Evolutionary conservation across 1,140 invertebrate species (phyloP).

Genomic region (Berghia stephanieae): DNA sequence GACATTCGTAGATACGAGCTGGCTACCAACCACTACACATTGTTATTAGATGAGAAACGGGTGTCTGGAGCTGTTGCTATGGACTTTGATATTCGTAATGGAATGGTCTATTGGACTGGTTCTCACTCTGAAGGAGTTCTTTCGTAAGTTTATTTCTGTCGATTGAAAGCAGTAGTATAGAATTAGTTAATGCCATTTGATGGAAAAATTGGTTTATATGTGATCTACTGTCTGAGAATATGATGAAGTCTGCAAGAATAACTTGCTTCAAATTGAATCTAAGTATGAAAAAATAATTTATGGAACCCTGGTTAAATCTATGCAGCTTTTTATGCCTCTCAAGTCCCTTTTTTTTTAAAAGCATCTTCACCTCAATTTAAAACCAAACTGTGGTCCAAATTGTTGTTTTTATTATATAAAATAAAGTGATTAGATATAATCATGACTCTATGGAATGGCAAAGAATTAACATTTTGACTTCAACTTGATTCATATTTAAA

Average conservation of each 20-base stretch:
- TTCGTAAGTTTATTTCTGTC: conserved; percentile 66
- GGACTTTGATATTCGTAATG: conserved; percentile 78
- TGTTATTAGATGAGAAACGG: conserved; percentile 47
- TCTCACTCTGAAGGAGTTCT: conserved; percentile 88
- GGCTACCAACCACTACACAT: conserved; percentile 34
- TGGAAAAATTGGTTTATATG: neutral
- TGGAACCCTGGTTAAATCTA: too few species aligned
- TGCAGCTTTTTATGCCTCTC: too few species aligned
- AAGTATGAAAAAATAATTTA: neutral
- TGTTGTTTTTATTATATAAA: too few species aligned
- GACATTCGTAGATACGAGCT: conserved; percentile 55
- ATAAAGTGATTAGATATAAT: too few species aligned
- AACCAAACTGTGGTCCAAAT: too few species aligned
- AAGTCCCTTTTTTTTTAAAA: too few species aligned
- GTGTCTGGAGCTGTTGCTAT: conserved; percentile 68
- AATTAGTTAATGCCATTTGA: too few species aligned
- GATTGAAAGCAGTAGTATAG: too few species aligned
- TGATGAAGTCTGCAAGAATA: neutral
- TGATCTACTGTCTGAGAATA: neutral
- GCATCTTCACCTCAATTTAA: too few species aligned
- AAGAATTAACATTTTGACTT: neutral
- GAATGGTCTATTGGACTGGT: conserved; percentile 96
- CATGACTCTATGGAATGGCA: too few species aligned
- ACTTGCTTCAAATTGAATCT: neutral
- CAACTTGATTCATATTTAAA: neutral